Percentiles rank a stretch among this genome's conserved stretches.
Evolutionary conservation across 2,888 invertebrate genomes (phyloP).

Genomic region (Mesorhabditis spiculigera): DNA sequence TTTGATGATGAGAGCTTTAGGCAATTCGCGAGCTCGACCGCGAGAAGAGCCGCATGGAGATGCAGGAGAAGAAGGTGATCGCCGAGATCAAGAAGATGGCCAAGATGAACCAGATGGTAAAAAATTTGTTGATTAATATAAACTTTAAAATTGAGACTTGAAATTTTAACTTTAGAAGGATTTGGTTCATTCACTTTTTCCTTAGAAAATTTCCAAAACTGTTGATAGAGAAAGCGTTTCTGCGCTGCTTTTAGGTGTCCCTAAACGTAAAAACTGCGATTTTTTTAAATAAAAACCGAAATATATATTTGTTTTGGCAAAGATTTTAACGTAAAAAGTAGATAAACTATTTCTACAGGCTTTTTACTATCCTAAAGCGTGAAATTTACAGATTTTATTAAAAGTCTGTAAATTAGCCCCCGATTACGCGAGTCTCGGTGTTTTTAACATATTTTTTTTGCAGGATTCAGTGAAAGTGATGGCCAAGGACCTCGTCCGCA

Average conservation of each 20-base stretch:
- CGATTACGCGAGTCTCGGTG: neutral
- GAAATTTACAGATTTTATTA: too few relatives aligned
- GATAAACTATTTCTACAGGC: too few relatives aligned
- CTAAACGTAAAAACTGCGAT: too few relatives aligned
- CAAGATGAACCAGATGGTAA: slow-evolving; percentile 95
- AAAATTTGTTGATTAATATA: slow-evolving; percentile 7
- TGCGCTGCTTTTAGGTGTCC: too few relatives aligned
- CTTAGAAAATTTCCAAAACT: too few relatives aligned
- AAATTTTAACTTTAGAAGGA: neutral
- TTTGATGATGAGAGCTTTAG: slow-evolving; percentile 27
- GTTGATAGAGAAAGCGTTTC: neutral
- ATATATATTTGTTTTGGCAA: too few relatives aligned
- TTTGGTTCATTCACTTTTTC: too few relatives aligned
- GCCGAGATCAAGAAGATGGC: slow-evolving; percentile 97
- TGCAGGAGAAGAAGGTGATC: slow-evolving; percentile 97
- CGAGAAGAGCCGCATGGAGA: slow-evolving; percentile 74
- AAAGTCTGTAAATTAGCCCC: too few relatives aligned
- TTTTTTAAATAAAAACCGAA: too few relatives aligned
- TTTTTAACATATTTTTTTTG: slow-evolving; percentile 6
- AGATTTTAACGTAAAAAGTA: too few relatives aligned
- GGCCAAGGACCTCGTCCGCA: slow-evolving; percentile 96
- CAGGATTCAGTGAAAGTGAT: slow-evolving; percentile 99
- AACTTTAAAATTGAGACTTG: too few relatives aligned
- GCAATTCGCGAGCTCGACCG: slow-evolving; percentile 92
- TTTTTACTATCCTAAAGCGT: too few relatives aligned